Evolutionary conservation across 2,113 vertebrate genomes (phyloP), one percentile per base, ranked within the genome.

Genomic region (Sarotherodon lohbergeri): DNA sequence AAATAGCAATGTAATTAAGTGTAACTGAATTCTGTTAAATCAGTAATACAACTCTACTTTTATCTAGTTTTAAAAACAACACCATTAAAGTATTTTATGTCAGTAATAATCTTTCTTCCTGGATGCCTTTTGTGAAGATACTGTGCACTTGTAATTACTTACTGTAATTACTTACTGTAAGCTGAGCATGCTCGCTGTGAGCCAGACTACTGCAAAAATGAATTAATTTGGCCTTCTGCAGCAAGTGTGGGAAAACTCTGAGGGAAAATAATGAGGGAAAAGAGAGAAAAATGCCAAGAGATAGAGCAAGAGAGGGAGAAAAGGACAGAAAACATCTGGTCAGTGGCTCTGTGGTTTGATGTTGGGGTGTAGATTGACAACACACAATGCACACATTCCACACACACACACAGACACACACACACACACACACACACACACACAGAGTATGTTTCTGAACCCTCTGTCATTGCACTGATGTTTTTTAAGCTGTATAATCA

Each of bases 301-400:
- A 91, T 81, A 48, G 46, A 87, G 78, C 9, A 10, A 48, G 19
- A 86, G 82, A 41, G 34, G 27, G 66, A 81, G 61, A 73, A 36
- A 86, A 57, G 55, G 63, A 90, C 55, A 81, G 68, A 84, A 73
- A 88, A 89, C 90, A 93, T 92, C 88, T 94, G 89, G 81, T 91
- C 86, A 91, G 87, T 89, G 91, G 71, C 73, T 92, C 57, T 88
- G 84, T 85, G 88, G 88, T 87, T 91, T 85, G 76, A 94, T 78
- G 89, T 86, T 61, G 36, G 81, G 87, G 81, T 89, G 84, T 89
- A 91, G 80, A 92, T 90, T 89, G 61, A 86, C 83, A 86, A 87
- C 81, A 88, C 88, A 87, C 83, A 78, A 86, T 32, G 55, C n/a
- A 17, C 43, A 2, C 19, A 17, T 73, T 43, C 13, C 46, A 34